Evolutionary conservation across 1,140 invertebrate genomes (phyloP), one percentile per base, ranked within the genome.

Genomic region (Zaprionus inermis): DNA sequence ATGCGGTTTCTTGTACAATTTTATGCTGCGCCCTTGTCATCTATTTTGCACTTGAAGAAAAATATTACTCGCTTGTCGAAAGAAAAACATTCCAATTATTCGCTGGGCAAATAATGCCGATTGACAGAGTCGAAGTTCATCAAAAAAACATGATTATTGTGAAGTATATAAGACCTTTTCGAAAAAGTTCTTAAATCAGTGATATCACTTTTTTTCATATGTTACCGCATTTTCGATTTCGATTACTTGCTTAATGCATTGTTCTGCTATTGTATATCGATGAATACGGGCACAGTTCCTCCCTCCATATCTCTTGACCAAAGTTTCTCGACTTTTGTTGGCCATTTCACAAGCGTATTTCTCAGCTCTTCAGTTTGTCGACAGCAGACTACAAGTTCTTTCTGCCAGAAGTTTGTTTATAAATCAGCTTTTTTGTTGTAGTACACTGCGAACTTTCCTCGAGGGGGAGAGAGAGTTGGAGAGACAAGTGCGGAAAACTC

Each of bases 401-500:
- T 68, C 66, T 75, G 78, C 67, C 82, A 85, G 60, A 85, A 85
- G 81, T 85, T 85, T 86, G 79, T 86, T 85, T 85, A 86, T 86
- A 86, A 85, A 85, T 86, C 81, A 85, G 78, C 78, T 86, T 81
- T 85, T 85, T 44, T 74, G 63, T 46, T 44, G 60, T 44, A 52
- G 16, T 44, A 52, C 22, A 32, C 22, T 49, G 28, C 49, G 32
- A 73, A 73, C 65, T 73, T 73, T 49, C 16, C 55, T 11, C 16
- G 41, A 46, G 41, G 10, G 18, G 10, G 4, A n/a, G 18, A 7
- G 32, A 38, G 14, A n/a, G n/a, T 11, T 22, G 24, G 57, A 9
- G 7, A n/a, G 5, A 11, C 60, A 20, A 52, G 44, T 55, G 71
- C 64, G 38, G 14, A 36, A 59, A 5, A 18, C 30, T 34, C 18